A percentile compares a stretch with the other conserved stretches of the same genome.
Conservation (phyloP, 2,888 invertebrate genomes). For the Amiota minor region DNA sequence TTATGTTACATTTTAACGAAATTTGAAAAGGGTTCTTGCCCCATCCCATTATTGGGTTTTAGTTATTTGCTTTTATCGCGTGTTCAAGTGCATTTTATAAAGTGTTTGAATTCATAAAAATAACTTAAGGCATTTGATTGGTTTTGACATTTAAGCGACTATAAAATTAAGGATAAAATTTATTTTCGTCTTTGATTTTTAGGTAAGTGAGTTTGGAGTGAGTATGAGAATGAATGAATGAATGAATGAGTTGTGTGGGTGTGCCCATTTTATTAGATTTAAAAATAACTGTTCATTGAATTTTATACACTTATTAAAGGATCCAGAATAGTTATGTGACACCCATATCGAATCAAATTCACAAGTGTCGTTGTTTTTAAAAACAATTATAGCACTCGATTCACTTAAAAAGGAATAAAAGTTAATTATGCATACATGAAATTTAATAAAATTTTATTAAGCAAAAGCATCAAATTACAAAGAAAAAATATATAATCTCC, state of each 20-base stretch:
- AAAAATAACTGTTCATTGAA: background rate
- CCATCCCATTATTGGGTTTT: background rate
- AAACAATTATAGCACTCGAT: too few relatives aligned
- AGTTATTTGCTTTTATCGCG: slow-evolving; percentile 16
- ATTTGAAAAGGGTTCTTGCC: slow-evolving; percentile 14
- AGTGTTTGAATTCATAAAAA: slow-evolving; percentile 28
- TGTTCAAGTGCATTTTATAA: slow-evolving; percentile 31
- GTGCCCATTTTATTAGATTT: background rate
- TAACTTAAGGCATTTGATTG: slow-evolving; percentile 23
- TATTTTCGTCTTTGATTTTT: background rate
- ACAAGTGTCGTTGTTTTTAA: too few relatives aligned
- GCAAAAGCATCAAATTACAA: too few relatives aligned
- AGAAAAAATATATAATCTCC: too few relatives aligned
- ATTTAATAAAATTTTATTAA: too few relatives aligned
- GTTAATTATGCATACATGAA: too few relatives aligned
- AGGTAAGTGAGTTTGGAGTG: background rate
- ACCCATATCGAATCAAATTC: too few relatives aligned
- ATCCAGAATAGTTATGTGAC: too few relatives aligned
- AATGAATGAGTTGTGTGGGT: background rate
- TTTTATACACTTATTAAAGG: too few relatives aligned
- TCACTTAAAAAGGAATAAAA: too few relatives aligned
- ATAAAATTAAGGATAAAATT: slow-evolving; percentile 26
- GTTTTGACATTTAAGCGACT: slow-evolving; percentile 13
- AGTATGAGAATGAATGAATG: too few relatives aligned
- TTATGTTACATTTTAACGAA: background rate